Percentiles rank a stretch among this genome's conserved stretches.
These are phyloP conservation scores for Limnothrissa miodon DNA, from an alignment of 2,113 vertebrate genomes.

Conservation along the genomic window DNA sequence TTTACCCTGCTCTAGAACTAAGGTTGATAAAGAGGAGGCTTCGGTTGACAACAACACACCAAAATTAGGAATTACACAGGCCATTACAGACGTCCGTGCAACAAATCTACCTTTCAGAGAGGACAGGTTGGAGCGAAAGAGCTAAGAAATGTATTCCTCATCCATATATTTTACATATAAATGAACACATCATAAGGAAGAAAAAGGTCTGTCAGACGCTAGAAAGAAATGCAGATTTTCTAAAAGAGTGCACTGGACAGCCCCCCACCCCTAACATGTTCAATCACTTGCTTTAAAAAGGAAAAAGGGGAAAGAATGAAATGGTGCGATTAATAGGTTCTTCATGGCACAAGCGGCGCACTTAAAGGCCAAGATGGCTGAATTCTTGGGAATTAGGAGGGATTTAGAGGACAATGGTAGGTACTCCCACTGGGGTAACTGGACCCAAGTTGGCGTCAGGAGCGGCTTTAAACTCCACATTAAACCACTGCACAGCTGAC, in stretches of 20 bases:
- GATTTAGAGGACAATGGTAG: conserved; percentile 65
- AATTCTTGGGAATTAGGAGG: conserved; percentile 62
- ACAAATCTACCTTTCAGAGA: neutral
- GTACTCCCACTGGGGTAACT: conserved; percentile 69
- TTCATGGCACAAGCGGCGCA: conserved; percentile 42
- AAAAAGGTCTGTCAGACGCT: neutral
- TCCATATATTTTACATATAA: neutral
- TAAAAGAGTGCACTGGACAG: neutral
- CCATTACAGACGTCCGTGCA: neutral
- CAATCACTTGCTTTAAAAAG: neutral
- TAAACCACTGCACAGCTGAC: conserved; percentile 71
- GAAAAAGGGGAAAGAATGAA: neutral
- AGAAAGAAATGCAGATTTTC: neutral
- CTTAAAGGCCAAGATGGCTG: conserved; percentile 53
- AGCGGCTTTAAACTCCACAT: conserved; percentile 59
- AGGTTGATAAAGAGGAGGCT: too few relatives aligned
- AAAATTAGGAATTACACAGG: too few relatives aligned
- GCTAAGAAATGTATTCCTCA: neutral
- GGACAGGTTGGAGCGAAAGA: neutral
- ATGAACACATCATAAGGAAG: neutral
- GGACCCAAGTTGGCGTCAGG: conserved; percentile 62
- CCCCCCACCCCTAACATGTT: neutral
- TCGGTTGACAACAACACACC: too few relatives aligned
- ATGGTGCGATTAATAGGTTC: conserved; percentile 40
- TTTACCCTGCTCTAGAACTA: too few relatives aligned